phyloP scores from a whole-genome alignment of 2,113 vertebrate genomes.

The Hystrix brachyura region DNA sequence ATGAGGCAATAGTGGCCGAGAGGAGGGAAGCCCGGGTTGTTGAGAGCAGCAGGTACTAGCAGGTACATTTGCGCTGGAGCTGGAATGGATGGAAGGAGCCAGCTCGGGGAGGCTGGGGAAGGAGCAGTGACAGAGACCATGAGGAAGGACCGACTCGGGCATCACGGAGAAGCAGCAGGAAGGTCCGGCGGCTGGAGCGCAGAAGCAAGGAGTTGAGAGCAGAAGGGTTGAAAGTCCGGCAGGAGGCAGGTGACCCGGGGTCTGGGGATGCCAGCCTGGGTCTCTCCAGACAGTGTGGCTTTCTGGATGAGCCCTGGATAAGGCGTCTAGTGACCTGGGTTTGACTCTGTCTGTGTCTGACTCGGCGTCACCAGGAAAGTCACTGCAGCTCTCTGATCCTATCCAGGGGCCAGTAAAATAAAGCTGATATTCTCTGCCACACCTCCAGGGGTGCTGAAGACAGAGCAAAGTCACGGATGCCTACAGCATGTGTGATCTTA shows the following conservation, averaged over 20 bases:
- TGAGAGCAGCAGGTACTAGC: neutral
- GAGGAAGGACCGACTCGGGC: neutral
- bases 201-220: neutral
- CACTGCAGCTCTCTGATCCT: neutral
- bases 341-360: neutral
- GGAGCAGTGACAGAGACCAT: neutral
- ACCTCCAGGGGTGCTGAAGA: neutral
- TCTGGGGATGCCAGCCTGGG: neutral
- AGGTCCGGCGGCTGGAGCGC: neutral
- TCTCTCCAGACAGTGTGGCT: neutral
- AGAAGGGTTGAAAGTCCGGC: neutral
- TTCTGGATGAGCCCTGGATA: neutral
- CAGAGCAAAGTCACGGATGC: neutral
- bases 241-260: neutral
- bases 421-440: neutral
- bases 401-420: neutral
- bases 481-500: neutral
- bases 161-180: neutral
- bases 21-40: neutral
- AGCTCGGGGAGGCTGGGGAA: neutral
- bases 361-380: neutral
- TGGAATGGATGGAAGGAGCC: neutral
- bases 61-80: neutral
- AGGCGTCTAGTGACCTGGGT: neutral
- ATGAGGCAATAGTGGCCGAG: neutral